Evolutionary conservation across 2,888 invertebrate species (phyloP).

Genomic region (Phyllotreta striolata): DNA sequence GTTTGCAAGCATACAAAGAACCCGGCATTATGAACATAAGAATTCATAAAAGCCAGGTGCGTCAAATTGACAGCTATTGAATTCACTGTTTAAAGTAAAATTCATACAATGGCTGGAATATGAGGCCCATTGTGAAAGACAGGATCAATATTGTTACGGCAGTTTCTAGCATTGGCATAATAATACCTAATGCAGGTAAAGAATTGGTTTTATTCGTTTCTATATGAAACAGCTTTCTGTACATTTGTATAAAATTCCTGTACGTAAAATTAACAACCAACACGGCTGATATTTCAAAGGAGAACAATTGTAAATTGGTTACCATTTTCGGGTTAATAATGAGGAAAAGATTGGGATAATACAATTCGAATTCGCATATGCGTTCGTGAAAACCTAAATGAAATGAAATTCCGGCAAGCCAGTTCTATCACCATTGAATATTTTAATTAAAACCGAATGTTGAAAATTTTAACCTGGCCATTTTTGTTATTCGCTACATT

Average conservation of each 20-base stretch:
- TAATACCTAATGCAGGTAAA: constrained; percentile 49
- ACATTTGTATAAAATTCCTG: too few relatives aligned
- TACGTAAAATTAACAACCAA: too few relatives aligned
- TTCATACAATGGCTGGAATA: constrained; percentile 48
- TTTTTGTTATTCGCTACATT: constrained; percentile 7
- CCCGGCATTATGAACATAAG: constrained; percentile 18
- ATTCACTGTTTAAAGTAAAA: constrained; percentile 51
- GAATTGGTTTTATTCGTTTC: constrained; percentile 29
- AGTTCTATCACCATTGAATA: not conserved
- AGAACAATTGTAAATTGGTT: too few relatives aligned
- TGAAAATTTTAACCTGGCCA: constrained; percentile 1
- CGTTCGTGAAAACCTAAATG: too few relatives aligned
- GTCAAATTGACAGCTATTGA: constrained; percentile 48
- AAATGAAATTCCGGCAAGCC: too few relatives aligned
- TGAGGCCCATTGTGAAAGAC: constrained; percentile 42
- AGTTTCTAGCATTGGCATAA: constrained; percentile 30
- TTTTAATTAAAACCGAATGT: constrained; percentile 16
- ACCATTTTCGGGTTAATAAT: too few relatives aligned
- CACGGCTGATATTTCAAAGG: too few relatives aligned
- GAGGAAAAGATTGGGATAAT: too few relatives aligned
- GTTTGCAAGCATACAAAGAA: constrained; percentile 15
- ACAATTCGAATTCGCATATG: too few relatives aligned
- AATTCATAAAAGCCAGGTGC: constrained; percentile 41
- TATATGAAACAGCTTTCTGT: constrained; percentile 1
- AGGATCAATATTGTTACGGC: constrained; percentile 33